These are phyloP conservation scores for Melitaea athalia DNA, from an alignment of 2,888 invertebrate species.

Conservation along the genomic window DNA sequence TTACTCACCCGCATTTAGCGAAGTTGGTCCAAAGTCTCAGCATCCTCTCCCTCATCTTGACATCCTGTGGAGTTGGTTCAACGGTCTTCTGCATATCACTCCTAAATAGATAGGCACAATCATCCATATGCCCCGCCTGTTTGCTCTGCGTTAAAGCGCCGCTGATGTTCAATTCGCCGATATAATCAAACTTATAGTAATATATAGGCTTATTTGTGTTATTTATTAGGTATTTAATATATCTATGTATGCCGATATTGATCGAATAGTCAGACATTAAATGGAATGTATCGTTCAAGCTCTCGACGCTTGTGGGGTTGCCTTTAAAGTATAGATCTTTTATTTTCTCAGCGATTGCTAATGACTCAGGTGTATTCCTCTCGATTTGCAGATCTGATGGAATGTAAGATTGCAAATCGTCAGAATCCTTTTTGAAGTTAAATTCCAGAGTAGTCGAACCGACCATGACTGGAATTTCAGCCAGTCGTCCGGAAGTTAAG, in stretches of 20 bases:
- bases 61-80: slow-evolving; percentile 61
- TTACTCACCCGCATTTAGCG: slow-evolving; percentile 74
- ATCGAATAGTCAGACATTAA: slow-evolving; percentile 61
- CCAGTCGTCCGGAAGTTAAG: slow-evolving; percentile 65
- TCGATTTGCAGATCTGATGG: slow-evolving; percentile 62
- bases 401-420: slow-evolving; percentile 63
- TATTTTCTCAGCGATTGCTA: slow-evolving; percentile 58
- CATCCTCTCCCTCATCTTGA: slow-evolving; percentile 70
- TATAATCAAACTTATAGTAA: slow-evolving; percentile 71
- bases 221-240: slow-evolving; percentile 63
- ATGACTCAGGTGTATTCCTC: slow-evolving; percentile 56
- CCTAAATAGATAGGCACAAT: slow-evolving; percentile 69
- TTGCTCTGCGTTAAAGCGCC: slow-evolving; percentile 48
- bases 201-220: slow-evolving; percentile 66
- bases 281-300: slow-evolving; percentile 57
- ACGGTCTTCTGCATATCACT: slow-evolving; percentile 59
- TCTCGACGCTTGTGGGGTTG: slow-evolving; percentile 52
- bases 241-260: slow-evolving; percentile 62
- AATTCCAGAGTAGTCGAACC: slow-evolving; percentile 64
- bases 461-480: slow-evolving; percentile 68
- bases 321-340: slow-evolving; percentile 65
- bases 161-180: slow-evolving; percentile 63
- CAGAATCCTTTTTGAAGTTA: slow-evolving; percentile 47
- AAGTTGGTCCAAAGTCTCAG: slow-evolving; percentile 75
- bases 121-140: slow-evolving; percentile 65